Evolutionary conservation across 2,797 vertebrate species (phyloP).

Genomic region (Cirrhinus molitorella): DNA sequence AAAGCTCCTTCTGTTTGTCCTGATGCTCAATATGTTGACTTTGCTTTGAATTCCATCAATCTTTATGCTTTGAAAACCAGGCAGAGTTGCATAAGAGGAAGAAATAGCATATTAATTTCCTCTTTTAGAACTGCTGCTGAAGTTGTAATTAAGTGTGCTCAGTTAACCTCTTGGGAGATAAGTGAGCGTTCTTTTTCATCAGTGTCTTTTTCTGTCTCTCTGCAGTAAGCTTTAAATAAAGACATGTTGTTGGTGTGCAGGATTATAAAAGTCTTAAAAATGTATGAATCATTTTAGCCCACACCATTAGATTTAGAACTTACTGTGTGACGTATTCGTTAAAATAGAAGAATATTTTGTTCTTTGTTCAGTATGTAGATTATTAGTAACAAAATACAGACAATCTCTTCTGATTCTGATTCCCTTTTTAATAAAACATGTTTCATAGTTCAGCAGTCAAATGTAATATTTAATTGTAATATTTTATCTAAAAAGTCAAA

Average conservation of each 20-base stretch:
- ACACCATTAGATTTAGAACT: neutral
- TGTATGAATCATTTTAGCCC: neutral
- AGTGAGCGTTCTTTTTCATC: conserved; percentile 27
- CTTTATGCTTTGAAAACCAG: conserved; percentile 47
- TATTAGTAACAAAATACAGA: neutral
- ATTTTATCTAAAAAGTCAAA: neutral
- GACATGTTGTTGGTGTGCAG: conserved; percentile 7
- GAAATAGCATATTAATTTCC: conserved; percentile 57
- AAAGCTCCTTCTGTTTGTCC: conserved; percentile 6
- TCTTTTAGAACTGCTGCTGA: conserved; percentile 53
- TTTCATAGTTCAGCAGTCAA: neutral
- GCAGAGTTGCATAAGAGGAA: conserved; percentile 44
- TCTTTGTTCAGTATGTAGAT: neutral
- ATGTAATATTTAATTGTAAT: neutral
- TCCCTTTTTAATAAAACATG: neutral
- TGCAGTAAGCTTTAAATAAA: conserved; percentile 12
- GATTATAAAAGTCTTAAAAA: neutral
- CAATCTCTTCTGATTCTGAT: too few species aligned
- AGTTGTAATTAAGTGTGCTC: conserved; percentile 61
- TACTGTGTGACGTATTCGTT: neutral
- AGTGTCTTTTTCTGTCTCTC: conserved; percentile 39
- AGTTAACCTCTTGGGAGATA: conserved; percentile 52
- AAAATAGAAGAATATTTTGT: neutral
- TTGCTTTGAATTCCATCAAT: conserved; percentile 27
- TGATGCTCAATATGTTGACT: conserved; percentile 19